Base-by-base conservation (phyloP, 2,113 vertebrate genomes). In the Cygnus buccinator region DNA sequence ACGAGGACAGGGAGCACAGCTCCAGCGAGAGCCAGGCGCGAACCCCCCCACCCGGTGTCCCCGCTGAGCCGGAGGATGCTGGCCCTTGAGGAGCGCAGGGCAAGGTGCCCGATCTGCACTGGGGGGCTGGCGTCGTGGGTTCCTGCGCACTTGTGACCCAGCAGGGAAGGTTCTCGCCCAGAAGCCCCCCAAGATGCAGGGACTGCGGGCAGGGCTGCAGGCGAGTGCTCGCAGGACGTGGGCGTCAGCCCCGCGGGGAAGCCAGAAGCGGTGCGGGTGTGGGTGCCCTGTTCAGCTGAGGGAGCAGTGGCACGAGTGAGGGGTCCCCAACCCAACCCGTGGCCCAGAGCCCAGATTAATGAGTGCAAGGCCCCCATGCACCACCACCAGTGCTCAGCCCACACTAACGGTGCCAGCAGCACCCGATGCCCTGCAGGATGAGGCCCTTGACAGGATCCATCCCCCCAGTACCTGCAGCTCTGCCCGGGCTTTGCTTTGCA, bases 381-480 rank as follows among this genome's bases (percentile, higher is more conserved):
- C 26, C 23, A 18, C 28, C 28, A 9, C 15, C 9, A 15, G 25
- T 5, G 17, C 26, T 13, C 10, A 25, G 39, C 37, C 18, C 14
- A 18, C 10, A 7, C 37, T 17, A 41, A 41, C 7, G 62, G 37
- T 13, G 37, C 26, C 12, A 14, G 25, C 29, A 14, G 65, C 28
- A 43, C 41, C 43, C 13, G 3, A 25, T 4, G 12, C 23, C 61
- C 61, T 7, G 19, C 31, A 22, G 73, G 66, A 71, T 0, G 6
- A 52, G 43, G 25, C 37, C 43, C 44, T 74, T 31, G 26, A 52
- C 2, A 13, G 3, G 22, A 61, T 8, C 4, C 0, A 2, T 8
- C 3, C 20, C 52, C 26, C 58, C 3, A 0, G 10, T 97, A 99
- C 99, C 97, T 98, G 98, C 76, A 98, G 62, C 44, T 98, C 98